These are phyloP conservation scores for Carterocephalus palaemon DNA, from an alignment of 2,888 invertebrate genomes.

Conservation along the genomic window DNA sequence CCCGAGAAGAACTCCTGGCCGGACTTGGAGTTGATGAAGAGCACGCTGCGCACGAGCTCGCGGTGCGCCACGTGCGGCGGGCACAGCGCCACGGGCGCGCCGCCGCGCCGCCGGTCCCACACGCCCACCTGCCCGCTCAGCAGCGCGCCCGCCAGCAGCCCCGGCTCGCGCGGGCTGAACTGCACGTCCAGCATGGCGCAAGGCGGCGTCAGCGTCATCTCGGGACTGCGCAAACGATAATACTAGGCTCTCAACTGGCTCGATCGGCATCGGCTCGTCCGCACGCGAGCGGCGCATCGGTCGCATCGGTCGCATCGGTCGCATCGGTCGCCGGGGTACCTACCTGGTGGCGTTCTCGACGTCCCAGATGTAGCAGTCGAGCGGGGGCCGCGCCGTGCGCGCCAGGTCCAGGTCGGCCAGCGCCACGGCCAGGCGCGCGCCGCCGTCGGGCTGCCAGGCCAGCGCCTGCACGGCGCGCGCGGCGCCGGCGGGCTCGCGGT, in stretches of 20 bases:
- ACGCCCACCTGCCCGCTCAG: conserved; percentile 60
- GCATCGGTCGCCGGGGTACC: no score
- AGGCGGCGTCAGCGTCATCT: conserved; percentile 82
- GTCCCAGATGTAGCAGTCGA: conserved; percentile 88
- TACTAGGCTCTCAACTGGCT: no score
- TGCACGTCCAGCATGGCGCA: conserved; percentile 87
- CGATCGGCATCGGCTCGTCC: no score
- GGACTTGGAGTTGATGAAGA: conserved; percentile 95
- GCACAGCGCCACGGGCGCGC: conserved; percentile 83
- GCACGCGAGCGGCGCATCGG: no score
- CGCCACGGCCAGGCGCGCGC: conserved; percentile 85
- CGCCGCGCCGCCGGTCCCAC: conserved; percentile 89
- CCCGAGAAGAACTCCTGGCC: conserved; percentile 96
- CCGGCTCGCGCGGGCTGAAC: conserved; percentile 78
- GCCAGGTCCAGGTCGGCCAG: conserved; percentile 89
- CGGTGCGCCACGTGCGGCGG: conserved; percentile 89
- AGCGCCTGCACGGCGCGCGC: conserved; percentile 84
- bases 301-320: no score
- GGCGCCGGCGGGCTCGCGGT: conserved; percentile 81
- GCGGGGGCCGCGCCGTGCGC: conserved; percentile 56
- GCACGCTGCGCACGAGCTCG: conserved; percentile 89
- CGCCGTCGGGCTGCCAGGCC: conserved; percentile 92
- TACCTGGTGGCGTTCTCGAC: conserved; percentile 93
- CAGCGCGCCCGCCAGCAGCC: conserved; percentile 31
- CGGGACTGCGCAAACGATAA: no score